Evolutionary conservation across 2,113 vertebrate species (phyloP).

Genomic region (Brachyhypopomus occidentalis): DNA sequence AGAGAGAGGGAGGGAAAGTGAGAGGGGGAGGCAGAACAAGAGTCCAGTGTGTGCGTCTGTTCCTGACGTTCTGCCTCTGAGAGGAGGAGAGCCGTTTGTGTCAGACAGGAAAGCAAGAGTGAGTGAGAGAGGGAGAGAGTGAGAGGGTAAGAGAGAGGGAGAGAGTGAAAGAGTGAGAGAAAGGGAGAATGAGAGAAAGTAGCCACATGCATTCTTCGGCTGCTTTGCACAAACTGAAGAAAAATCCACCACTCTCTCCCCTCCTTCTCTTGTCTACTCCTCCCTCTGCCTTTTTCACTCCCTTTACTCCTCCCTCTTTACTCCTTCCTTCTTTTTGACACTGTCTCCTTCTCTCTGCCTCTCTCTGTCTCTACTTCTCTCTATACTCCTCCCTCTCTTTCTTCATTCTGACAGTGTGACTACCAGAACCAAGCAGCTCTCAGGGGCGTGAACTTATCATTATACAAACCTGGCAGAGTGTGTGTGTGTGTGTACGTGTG

Average conservation of each 20-base stretch:
- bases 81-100: not conserved
- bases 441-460: constrained; percentile 81
- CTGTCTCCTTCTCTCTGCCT: constrained; percentile 62
- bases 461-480: constrained; percentile 65
- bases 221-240: constrained; percentile 67
- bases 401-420: constrained; percentile 45
- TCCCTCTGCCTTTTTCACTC: constrained; percentile 35
- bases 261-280: constrained; percentile 65
- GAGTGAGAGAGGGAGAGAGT: constrained; percentile 26
- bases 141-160: constrained; percentile 30
- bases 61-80: constrained; percentile 44
- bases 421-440: constrained; percentile 79
- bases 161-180: constrained; percentile 33
- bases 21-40: constrained; percentile 19
- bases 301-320: constrained; percentile 67
- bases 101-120: not conserved
- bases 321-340: constrained; percentile 62
- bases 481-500: constrained; percentile 12
- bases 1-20: constrained; percentile 12
- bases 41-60: constrained; percentile 51
- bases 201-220: constrained; percentile 71
- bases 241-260: constrained; percentile 58
- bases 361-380: constrained; percentile 65
- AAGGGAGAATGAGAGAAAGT: constrained; percentile 65
- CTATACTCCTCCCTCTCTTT: constrained; percentile 55